Conservation (phyloP, 2,888 invertebrate species). For the Harpalus rufipes region DNA sequence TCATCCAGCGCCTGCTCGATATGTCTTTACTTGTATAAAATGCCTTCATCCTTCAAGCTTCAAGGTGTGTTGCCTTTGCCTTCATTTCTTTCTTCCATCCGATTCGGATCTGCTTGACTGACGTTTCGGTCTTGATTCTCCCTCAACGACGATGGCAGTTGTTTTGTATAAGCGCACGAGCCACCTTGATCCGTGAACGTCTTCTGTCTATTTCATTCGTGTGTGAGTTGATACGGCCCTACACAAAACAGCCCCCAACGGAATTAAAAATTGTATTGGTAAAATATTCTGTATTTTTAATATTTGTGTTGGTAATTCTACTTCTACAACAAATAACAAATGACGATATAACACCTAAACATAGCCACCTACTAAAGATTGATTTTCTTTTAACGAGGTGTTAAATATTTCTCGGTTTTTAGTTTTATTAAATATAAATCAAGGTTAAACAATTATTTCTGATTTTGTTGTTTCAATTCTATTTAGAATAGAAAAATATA, state of each 20-base stretch:
- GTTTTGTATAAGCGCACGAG: constrained; percentile 50
- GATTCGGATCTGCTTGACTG: constrained; percentile 55
- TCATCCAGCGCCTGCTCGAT: constrained; percentile 20
- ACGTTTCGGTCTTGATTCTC: constrained; percentile 41
- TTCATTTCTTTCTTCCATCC: constrained; percentile 10
- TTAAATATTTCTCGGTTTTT: no score
- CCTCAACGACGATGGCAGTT: constrained; percentile 21
- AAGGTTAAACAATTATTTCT: no score
- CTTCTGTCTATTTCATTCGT: background rate
- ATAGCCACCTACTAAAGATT: no score
- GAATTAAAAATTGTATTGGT: background rate
- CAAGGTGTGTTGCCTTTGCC: constrained; percentile 26
- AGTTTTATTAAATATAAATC: no score
- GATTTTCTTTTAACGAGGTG: no score
- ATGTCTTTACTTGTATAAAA: background rate
- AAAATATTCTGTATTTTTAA: background rate
- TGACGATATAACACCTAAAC: no score
- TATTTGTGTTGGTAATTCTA: no score
- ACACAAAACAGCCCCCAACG: background rate
- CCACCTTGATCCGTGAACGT: constrained; percentile 36
- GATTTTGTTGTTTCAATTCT: no score
- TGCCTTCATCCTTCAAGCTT: constrained; percentile 18
- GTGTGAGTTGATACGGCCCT: background rate
- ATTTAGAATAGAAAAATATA: no score
- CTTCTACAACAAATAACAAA: no score